A percentile compares a stretch with the other conserved stretches of the same genome.
phyloP scores from a whole-genome alignment of 2,797 vertebrate species.

The Amazona finschi region DNA sequence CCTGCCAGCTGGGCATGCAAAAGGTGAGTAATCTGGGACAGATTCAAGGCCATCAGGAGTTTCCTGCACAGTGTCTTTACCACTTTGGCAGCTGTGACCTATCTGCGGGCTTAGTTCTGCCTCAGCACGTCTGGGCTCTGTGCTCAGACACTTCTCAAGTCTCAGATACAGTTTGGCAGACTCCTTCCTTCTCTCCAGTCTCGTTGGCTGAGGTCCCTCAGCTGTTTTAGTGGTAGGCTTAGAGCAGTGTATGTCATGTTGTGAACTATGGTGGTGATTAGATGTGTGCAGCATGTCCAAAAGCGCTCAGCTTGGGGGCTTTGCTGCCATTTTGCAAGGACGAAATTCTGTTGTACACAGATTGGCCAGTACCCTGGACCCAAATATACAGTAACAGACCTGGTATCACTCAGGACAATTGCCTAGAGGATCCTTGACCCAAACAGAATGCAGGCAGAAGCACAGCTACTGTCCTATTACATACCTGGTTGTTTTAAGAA shows the following conservation, averaged over 20 bases:
- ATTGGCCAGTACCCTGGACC: background rate
- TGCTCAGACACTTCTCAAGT: background rate
- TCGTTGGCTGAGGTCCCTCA: background rate
- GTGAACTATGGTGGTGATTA: background rate
- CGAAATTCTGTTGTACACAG: background rate
- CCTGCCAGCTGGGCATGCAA: conserved; percentile 95
- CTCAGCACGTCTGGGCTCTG: background rate
- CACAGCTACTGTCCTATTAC: background rate
- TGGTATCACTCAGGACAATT: background rate
- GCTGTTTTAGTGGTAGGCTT: background rate
- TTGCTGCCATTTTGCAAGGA: background rate
- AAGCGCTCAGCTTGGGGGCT: background rate
- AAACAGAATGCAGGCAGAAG: background rate
- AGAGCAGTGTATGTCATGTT: background rate
- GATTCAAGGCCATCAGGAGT: background rate
- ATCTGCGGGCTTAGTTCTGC: background rate
- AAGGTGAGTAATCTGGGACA: conserved; percentile 78
- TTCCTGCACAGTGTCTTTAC: background rate
- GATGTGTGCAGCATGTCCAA: background rate
- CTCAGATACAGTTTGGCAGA: background rate
- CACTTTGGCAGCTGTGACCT: background rate
- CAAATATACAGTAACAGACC: background rate
- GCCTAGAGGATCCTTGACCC: background rate
- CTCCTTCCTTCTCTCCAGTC: background rate
- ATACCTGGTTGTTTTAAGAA: background rate